These are phyloP conservation scores for Triplophysa dalaica DNA, from an alignment of 2,113 vertebrate genomes.

Conservation along the genomic window DNA sequence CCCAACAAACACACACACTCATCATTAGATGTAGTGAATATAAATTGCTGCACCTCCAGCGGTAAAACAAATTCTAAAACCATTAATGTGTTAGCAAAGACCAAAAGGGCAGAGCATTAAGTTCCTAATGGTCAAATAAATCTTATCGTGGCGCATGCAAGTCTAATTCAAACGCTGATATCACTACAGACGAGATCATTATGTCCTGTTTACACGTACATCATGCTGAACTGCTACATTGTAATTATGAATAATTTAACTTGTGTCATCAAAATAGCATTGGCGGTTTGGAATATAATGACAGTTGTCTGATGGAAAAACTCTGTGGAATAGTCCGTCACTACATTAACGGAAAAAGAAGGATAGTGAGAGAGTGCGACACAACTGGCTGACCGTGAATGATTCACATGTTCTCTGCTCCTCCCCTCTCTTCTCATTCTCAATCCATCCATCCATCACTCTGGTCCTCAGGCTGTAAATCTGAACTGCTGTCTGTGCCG, in stretches of 20 bases:
- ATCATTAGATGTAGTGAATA: conserved; percentile 39
- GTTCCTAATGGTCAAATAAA: conserved; percentile 45
- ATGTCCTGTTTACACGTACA: conserved; percentile 12
- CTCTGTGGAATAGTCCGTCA: conserved; percentile 19
- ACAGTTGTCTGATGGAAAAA: background rate
- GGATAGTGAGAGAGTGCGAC: conserved; percentile 7
- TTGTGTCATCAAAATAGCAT: background rate
- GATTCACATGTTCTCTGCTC: conserved; percentile 36
- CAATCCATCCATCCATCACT: conserved; percentile 44
- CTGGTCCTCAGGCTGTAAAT: conserved; percentile 35
- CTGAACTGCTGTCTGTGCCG: conserved; percentile 31
- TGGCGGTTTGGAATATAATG: background rate
- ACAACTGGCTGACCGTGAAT: conserved; percentile 9
- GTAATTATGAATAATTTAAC: conserved; percentile 37
- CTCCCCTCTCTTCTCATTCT: conserved; percentile 15
- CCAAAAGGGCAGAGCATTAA: conserved; percentile 40
- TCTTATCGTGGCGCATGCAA: conserved; percentile 4
- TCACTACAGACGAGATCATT: conserved; percentile 33
- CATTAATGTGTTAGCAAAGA: conserved; percentile 40
- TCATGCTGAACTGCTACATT: conserved; percentile 1
- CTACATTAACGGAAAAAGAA: background rate
- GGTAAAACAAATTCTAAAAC: conserved; percentile 33
- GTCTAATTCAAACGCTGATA: conserved; percentile 22
- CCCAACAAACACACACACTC: conserved; percentile 19
- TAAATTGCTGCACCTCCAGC: conserved; percentile 34